A percentile compares a stretch with the other conserved stretches of the same genome.
Conservation (phyloP, 2,797 vertebrate genomes). For the Gallirallus australis region DNA sequence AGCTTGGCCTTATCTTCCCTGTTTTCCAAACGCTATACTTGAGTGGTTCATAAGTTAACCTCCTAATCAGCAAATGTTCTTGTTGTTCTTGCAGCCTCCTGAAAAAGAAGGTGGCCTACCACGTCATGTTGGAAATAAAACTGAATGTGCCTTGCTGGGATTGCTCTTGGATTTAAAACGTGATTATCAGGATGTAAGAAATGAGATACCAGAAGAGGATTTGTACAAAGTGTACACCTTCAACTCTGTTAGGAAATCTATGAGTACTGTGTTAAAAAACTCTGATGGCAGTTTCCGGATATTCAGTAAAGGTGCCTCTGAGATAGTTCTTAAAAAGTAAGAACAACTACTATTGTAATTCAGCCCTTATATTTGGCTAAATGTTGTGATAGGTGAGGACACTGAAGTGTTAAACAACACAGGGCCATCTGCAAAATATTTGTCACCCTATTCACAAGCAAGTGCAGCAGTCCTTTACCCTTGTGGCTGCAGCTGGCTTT, state of each 20-base stretch:
- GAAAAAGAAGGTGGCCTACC: slow-evolving; percentile 98
- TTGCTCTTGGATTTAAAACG: slow-evolving; percentile 92
- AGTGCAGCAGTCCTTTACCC: background rate
- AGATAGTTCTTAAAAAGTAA: slow-evolving; percentile 99
- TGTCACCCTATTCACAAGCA: background rate
- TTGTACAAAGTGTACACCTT: slow-evolving; percentile 99
- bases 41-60: background rate
- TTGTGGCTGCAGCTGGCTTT: background rate
- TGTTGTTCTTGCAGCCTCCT: slow-evolving; percentile 81
- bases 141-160: slow-evolving; percentile 99
- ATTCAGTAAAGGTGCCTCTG: slow-evolving; percentile 99
- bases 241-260: slow-evolving; percentile 99
- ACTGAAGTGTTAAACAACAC: background rate
- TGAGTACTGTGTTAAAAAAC: slow-evolving; percentile 99
- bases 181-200: slow-evolving; percentile 95
- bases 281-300: slow-evolving; percentile 96
- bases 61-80: background rate
- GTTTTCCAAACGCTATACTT: background rate
- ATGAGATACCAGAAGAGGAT: slow-evolving; percentile 98
- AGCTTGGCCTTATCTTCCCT: background rate
- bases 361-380: background rate
- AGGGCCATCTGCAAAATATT: background rate
- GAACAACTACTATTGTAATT: slow-evolving; percentile 47
- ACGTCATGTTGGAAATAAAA: slow-evolving; percentile 99
- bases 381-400: background rate